phyloP scores from a whole-genome alignment of 2,888 invertebrate genomes.

The Phrixothrix hirtus region DNA sequence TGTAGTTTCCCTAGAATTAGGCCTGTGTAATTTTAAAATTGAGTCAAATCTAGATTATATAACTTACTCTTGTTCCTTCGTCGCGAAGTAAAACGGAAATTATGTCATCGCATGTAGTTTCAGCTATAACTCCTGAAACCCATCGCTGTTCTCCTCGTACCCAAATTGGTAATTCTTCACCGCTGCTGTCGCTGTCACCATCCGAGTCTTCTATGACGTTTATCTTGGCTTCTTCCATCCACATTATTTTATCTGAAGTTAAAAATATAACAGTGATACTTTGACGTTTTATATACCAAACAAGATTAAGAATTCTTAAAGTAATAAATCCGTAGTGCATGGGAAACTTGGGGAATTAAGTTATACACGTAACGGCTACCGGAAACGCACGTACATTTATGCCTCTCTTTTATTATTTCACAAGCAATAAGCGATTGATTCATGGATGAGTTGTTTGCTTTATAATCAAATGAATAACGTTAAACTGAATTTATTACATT shows the following conservation, averaged over 20 bases:
- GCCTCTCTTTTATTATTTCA: constrained; percentile 11
- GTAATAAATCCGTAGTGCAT: constrained; percentile 23
- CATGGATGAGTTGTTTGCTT: constrained; percentile 6
- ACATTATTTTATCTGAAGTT: constrained; percentile 40
- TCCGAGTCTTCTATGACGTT: constrained; percentile 40
- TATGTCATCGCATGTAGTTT: constrained; percentile 80
- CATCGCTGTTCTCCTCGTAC: constrained; percentile 77
- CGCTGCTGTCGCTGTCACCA: constrained; percentile 61
- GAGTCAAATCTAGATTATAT: not conserved
- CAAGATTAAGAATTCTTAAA: constrained; percentile 5
- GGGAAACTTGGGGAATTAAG: constrained; percentile 34
- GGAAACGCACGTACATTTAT: constrained; percentile 40
- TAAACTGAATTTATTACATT: too few species aligned
- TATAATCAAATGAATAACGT: not conserved
- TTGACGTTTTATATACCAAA: too few species aligned
- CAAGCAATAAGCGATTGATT: constrained; percentile 20
- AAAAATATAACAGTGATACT: too few species aligned
- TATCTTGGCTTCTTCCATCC: constrained; percentile 46
- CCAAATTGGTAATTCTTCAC: constrained; percentile 74
- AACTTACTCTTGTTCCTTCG: constrained; percentile 53
- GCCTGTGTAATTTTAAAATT: not conserved
- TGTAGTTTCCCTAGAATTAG: constrained; percentile 49
- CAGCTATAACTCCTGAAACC: constrained; percentile 76
- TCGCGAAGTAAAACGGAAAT: constrained; percentile 70
- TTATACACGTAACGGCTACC: constrained; percentile 41